Percentiles rank a stretch among this genome's conserved stretches.
phyloP scores from a whole-genome alignment of 2,797 vertebrate genomes.

The Eulemur coronatus region DNA sequence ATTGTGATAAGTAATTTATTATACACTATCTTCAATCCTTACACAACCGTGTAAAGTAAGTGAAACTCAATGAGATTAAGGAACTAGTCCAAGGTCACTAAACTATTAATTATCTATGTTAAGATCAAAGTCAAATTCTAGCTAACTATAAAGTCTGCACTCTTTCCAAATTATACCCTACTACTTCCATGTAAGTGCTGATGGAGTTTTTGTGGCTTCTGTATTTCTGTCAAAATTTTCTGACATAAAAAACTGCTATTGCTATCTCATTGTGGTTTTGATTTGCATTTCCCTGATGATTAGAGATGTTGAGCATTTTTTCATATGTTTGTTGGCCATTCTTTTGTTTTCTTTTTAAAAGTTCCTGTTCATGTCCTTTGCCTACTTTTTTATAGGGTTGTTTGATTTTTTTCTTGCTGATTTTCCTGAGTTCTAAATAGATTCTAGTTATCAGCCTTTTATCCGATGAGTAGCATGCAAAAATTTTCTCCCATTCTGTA shows the following conservation, averaged over 20 bases:
- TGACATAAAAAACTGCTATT: not conserved
- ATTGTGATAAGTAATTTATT: not conserved
- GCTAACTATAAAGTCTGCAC: not conserved
- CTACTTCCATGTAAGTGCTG: not conserved
- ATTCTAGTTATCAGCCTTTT: too few relatives aligned
- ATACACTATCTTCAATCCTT: not conserved
- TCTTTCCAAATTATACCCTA: not conserved
- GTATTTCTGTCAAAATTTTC: not conserved
- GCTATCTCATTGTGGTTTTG: not conserved
- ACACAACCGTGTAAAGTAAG: not conserved
- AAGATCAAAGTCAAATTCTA: constrained; percentile 5
- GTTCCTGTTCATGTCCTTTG: too few relatives aligned
- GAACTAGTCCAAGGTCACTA: not conserved
- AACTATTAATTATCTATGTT: not conserved
- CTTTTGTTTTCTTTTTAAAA: too few relatives aligned
- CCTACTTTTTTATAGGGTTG: too few relatives aligned
- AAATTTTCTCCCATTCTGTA: too few relatives aligned
- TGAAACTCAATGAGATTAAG: not conserved
- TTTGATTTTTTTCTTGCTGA: too few relatives aligned
- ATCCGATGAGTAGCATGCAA: too few relatives aligned
- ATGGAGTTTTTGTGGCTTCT: not conserved
- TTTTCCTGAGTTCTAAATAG: too few relatives aligned
- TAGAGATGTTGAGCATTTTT: too few relatives aligned
- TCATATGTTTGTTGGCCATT: too few relatives aligned
- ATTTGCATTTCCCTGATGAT: too few relatives aligned